Conservation (phyloP, 2,888 invertebrate genomes). For the Drosophila gaucha region DNA sequence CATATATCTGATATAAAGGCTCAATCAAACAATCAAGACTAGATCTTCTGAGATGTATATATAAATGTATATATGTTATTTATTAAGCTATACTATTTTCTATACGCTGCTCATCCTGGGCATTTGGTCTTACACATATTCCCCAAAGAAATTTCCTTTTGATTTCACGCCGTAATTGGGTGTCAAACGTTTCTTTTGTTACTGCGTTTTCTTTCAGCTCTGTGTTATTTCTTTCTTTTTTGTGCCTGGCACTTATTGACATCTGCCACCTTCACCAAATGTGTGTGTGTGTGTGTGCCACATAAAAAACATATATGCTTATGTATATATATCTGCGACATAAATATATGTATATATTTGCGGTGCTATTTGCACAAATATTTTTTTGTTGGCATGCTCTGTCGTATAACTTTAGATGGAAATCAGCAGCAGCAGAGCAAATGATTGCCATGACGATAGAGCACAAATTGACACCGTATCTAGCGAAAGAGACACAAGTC, state of each 20-base stretch:
- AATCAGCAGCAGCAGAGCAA: slow-evolving; percentile 65
- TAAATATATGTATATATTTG: slow-evolving; percentile 23
- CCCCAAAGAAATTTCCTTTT: slow-evolving; percentile 72
- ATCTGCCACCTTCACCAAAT: slow-evolving; percentile 65
- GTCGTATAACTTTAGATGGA: slow-evolving; percentile 63
- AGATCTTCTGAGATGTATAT: not conserved
- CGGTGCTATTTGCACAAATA: slow-evolving; percentile 35
- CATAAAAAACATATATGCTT: slow-evolving; percentile 22
- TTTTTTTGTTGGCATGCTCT: slow-evolving; percentile 27
- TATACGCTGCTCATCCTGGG: slow-evolving; percentile 3
- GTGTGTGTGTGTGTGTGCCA: slow-evolving; percentile 8
- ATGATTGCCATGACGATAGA: slow-evolving; percentile 73
- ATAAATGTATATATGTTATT: not conserved
- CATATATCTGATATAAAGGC: too few relatives aligned
- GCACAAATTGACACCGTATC: slow-evolving; percentile 59
- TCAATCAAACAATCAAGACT: too few relatives aligned
- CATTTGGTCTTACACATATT: slow-evolving; percentile 30
- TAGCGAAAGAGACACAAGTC: slow-evolving; percentile 33
- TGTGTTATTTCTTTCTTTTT: slow-evolving; percentile 27
- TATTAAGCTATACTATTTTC: not conserved
- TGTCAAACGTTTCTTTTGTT: slow-evolving; percentile 77
- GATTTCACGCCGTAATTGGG: slow-evolving; percentile 79
- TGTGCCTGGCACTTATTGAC: slow-evolving; percentile 72
- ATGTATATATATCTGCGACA: slow-evolving; percentile 14
- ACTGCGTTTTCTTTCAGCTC: slow-evolving; percentile 48